Base-by-base conservation (phyloP, 1,140 invertebrate species). In the Lasaia peninsularis region DNA sequence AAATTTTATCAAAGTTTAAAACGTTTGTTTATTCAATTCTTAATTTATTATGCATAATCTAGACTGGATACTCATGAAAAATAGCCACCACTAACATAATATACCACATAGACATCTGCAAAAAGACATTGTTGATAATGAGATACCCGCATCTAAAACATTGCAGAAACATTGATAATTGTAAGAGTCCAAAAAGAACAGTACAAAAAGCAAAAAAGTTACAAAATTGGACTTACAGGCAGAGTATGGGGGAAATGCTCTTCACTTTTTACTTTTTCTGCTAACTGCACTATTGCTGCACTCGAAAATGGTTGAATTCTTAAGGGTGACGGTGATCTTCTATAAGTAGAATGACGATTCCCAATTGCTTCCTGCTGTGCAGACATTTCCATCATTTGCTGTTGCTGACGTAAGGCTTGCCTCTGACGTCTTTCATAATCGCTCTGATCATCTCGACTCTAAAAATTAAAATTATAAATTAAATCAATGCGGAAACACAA, bases 391-490 rank as follows among this genome's bases (percentile, higher is more conserved):
- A 86, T 71, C 68, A 86, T 75, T 58, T 86, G 80, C 31, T 70
- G 71, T 54, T 96, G 90, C 75, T 95, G 93, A 37, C 96, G 89
- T 69, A 95, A 91, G 37, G 95, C 80, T 71, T 95, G 94, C 52
- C 96, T 86, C 80, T 97, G 95, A 40, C 93, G 91, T 73, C 96
- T 96, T 80, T 97, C 95, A 92, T 93, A 97, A 80, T 98, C 96
- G 79, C 96, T 96, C 73, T 96, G 94, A 86, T 97, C 96, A 90
- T 97, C 96, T 57, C 95, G 89, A 32, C 96, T 96, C 92, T 95
- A 50, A 50, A 24, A 28, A 11, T 51, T 24, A n/a, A 12, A 51
- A 51, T 12, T 2, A 40, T n/a, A 12, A 10, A 14, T 34, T 35
- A 32, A 6, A 56, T 40, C 11, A n/a, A n/a, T n/a, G n/a, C n/a